Percentiles rank a stretch among this genome's conserved stretches.
phyloP scores from a whole-genome alignment of 2,797 vertebrate genomes.

The Meda fulgida region DNA sequence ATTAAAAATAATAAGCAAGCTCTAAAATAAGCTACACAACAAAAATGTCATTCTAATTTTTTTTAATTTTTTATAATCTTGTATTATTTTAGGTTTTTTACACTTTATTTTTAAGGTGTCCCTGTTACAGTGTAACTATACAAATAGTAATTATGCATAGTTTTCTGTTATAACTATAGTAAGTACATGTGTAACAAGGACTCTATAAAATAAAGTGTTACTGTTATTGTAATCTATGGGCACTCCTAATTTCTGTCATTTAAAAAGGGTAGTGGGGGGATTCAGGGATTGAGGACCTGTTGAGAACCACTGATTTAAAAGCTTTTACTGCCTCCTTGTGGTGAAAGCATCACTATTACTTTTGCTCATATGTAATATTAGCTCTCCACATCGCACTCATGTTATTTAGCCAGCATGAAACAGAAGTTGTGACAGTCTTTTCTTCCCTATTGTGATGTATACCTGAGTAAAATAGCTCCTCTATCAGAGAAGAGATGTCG shows the following conservation, averaged over 20 bases:
- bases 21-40: neutral
- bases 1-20: neutral
- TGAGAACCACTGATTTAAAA: neutral
- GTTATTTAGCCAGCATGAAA: too few species aligned
- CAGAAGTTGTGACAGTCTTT: neutral
- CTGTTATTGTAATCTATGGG: neutral
- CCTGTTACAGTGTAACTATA: too few species aligned
- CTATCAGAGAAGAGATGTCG: too few species aligned
- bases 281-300: neutral
- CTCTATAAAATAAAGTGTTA: neutral
- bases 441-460: neutral
- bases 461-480: too few species aligned
- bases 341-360: too few species aligned
- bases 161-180: too few species aligned
- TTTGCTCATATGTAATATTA: too few species aligned
- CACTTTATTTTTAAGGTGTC: neutral
- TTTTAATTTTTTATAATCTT: neutral
- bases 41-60: neutral
- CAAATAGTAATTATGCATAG: too few species aligned
- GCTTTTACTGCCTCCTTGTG: constrained; percentile 69
- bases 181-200: too few species aligned
- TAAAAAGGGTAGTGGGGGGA: neutral
- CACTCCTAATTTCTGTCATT: neutral
- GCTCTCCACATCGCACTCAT: neutral
- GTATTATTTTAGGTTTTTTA: neutral